phyloP scores from a whole-genome alignment of 2,113 vertebrate species.

The Actenoides hombroni region DNA sequence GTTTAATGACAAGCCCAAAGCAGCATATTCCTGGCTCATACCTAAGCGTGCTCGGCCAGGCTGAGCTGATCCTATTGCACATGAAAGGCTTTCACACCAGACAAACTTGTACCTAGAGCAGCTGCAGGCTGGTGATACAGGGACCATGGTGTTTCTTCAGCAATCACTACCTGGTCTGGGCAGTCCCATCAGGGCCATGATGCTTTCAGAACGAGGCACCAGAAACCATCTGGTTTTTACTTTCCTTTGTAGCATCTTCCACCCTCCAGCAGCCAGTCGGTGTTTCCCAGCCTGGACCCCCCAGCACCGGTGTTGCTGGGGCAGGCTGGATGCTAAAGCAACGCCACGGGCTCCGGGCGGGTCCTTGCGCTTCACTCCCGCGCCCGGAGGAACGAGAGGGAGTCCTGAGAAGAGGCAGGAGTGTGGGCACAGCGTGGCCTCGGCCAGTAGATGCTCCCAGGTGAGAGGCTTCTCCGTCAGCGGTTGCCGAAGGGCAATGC shows the following conservation, averaged over 20 bases:
- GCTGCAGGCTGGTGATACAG: background rate
- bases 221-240: background rate
- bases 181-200: background rate
- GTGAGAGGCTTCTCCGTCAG: fast-evolving
- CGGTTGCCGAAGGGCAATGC: background rate
- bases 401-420: constrained; percentile 22
- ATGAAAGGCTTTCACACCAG: background rate
- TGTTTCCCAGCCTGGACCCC: background rate
- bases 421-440: background rate
- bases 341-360: background rate
- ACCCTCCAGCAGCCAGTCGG: background rate
- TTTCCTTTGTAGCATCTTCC: background rate
- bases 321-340: background rate
- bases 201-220: background rate
- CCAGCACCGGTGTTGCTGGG: fast-evolving
- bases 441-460: background rate
- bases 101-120: background rate
- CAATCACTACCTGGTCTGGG: background rate
- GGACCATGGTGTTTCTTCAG: background rate
- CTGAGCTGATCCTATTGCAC: background rate
- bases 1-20: background rate
- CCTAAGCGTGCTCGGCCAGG: background rate
- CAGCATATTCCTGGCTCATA: background rate
- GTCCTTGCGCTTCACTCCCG: background rate
- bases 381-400: background rate